Evolutionary conservation across 2,113 vertebrate species (phyloP), one percentile per base, ranked within the genome.

Genomic region (Gobiocypris rarus): DNA sequence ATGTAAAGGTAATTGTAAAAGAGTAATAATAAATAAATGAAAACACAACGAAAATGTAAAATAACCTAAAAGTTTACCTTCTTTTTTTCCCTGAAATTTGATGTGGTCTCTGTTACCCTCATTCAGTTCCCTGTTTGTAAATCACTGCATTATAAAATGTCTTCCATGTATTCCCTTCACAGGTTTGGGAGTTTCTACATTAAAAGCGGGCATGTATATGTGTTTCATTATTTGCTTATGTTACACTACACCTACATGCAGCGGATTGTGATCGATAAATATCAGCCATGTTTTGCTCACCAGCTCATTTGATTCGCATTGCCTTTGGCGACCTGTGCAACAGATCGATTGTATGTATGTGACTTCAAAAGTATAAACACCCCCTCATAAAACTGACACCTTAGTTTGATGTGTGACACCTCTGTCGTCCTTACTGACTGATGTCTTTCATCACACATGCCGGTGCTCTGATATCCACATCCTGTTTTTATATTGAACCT

Each of bases 321-420:
- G 34, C 79, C n/a, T 41, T 11, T 31, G 43, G 22, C 89, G 89
- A 85, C 90, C 78, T 73, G 31, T n/a, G 63, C 82, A 69, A 63
- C 9, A 26, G 59, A 34, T 78, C 22, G 80, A 84, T 85, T 82
- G 41, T 31, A 75, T 85, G 82, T 83, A 65, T 61, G 65, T 43
- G 58, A 45, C 73, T 82, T 71, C 56, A 67, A 78, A 79, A 82
- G 65, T 58, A 83, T 77, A 83, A 43, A 83, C 78, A 83, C 56
- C 56, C 91, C 50, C 84, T 85, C 82, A 89, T 91, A 89, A 87
- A 87, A 83, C 70, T 83, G 86, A 87, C 86, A 88, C 73, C 76
- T 83, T 89, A 86, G 90, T 91, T 86, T 90, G 89, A 92, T 86
- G 75, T 89, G 86, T 89, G 85, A 85, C 81, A 85, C 65, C 74